These are phyloP conservation scores for Polylopha cassiicola DNA, from an alignment of 2,888 invertebrate species.

Conservation along the genomic window DNA sequence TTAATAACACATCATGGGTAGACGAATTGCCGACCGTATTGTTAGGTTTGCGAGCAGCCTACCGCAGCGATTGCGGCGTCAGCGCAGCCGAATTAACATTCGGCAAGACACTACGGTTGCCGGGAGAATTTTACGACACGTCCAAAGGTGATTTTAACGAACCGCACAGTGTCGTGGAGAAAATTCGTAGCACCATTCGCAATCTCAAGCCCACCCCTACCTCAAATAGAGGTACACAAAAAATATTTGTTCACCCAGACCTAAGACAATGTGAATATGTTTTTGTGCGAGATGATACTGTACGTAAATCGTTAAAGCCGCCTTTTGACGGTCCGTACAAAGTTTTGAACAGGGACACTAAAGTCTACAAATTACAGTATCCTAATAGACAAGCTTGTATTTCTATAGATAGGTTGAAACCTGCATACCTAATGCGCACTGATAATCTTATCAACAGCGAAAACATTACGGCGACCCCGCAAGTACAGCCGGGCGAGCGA, in stretches of 20 bases:
- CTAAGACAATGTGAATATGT: background rate
- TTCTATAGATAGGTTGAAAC: constrained; percentile 5
- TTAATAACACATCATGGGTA: constrained; percentile 15
- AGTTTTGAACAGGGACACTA: background rate
- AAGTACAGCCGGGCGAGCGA: too few relatives aligned
- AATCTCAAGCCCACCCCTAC: background rate
- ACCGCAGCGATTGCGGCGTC: constrained; percentile 17
- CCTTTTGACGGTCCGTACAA: constrained; percentile 1
- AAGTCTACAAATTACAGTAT: background rate
- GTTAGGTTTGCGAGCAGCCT: constrained; percentile 21
- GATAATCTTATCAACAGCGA: too few relatives aligned
- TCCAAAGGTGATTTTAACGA: background rate
- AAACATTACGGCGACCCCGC: too few relatives aligned
- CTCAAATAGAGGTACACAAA: background rate
- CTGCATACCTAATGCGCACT: constrained; percentile 2
- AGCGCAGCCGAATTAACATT: constrained; percentile 1
- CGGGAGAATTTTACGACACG: constrained; percentile 1
- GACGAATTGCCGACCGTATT: constrained; percentile 21
- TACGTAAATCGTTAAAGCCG: background rate
- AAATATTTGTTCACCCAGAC: background rate
- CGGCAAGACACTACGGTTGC: background rate
- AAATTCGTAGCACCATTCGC: background rate
- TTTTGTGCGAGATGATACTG: constrained; percentile 1
- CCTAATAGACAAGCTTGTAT: background rate
- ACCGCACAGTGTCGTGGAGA: background rate